Evolutionary conservation across 2,113 vertebrate species (phyloP), one percentile per base, ranked within the genome.

Genomic region (Gallinago jamesoni): DNA sequence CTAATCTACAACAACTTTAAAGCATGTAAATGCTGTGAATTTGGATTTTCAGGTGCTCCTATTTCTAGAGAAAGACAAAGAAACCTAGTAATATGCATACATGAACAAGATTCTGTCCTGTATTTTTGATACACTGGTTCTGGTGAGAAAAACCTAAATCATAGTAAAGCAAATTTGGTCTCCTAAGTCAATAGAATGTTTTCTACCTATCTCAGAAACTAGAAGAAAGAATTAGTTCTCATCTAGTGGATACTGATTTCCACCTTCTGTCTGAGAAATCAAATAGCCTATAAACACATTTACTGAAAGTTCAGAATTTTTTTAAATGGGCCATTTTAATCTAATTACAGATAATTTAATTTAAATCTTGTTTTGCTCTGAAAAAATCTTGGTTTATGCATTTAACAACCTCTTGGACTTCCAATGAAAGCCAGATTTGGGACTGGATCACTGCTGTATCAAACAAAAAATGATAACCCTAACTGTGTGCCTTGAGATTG

Each of bases 341-440:
- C 89, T 84, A 30, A 93, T 89, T 94, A 89, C n/a, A 93, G 39
- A 78, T 5, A 92, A 90, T 84, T 90, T 77, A 73, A 92, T 94
- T 35, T 39, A 35, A 81, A 69, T 39, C 9, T 56, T 70, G 67
- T 24, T 78, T 67, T 47, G 21, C 27, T 72, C 41, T n/a, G n/a
- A 64, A 77, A 77, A 87, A 90, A 72, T 27, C 60, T 74, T 8
- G 5, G 89, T 94, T 96, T 93, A 87, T 78, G 39, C n/a, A 81
- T 84, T 94, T 92, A 70, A 92, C 86, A 92, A 83, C 66, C 45
- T 89, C 56, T 64, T 78, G 64, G 50, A 69, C 70, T 88, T 78
- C 25, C 50, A 69, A 82, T 27, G 24, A 63, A 83, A 84, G 47
- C 6, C 27, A 90, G 64, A 64, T 75, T 48, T 30, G 55, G 48